Conservation (phyloP, 2,888 invertebrate species). For the Epistrophe grossulariae region DNA sequence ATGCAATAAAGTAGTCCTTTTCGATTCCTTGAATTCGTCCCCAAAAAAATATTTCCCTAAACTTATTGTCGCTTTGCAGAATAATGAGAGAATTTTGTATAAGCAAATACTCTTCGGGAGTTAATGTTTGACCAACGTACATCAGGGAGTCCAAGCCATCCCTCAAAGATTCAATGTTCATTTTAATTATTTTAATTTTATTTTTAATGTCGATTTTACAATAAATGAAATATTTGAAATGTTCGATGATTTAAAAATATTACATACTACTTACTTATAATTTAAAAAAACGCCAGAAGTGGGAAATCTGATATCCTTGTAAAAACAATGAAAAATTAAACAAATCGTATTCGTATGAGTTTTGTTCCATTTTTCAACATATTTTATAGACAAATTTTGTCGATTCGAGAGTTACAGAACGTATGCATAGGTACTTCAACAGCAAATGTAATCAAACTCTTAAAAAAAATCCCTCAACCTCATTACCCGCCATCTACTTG, state of each 20-base stretch:
- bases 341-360: no score
- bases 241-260: background rate
- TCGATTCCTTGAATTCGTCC: slow-evolving; percentile 91
- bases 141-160: slow-evolving; percentile 82
- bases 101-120: slow-evolving; percentile 89
- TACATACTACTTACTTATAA: background rate
- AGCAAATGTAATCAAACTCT: slow-evolving; percentile 15
- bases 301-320: no score
- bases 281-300: no score
- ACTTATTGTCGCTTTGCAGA: slow-evolving; percentile 93
- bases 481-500: slow-evolving; percentile 32
- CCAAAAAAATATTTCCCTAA: slow-evolving; percentile 92
- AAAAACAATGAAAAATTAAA: no score
- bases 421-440: no score
- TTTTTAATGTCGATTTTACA: background rate
- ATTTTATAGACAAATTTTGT: no score
- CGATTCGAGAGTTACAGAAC: no score
- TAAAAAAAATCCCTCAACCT: background rate
- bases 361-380: no score
- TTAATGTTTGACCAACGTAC: slow-evolving; percentile 88
- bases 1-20: slow-evolving; percentile 93
- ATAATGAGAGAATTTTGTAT: slow-evolving; percentile 91
- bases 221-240: background rate
- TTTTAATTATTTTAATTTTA: slow-evolving; percentile 77
- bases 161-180: slow-evolving; percentile 82